Evolutionary conservation across 2,797 vertebrate species (phyloP).

Genomic region (Hephaestus fuliginosus): DNA sequence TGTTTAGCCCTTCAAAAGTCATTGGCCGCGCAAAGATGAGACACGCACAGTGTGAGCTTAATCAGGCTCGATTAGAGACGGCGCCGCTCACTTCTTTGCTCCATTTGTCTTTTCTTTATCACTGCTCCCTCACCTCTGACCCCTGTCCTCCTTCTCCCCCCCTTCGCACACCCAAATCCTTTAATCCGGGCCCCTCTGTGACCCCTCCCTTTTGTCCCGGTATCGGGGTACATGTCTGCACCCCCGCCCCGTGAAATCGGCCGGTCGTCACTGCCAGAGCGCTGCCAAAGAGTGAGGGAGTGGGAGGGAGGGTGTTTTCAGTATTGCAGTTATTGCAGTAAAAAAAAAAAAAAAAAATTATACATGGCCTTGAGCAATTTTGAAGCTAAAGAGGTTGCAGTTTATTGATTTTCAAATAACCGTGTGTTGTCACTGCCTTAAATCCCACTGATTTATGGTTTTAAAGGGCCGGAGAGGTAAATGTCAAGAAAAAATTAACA

Average conservation of each 20-base stretch:
- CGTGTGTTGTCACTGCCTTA: background rate
- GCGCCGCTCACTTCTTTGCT: conserved; percentile 57
- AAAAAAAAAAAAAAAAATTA: conserved; percentile 13
- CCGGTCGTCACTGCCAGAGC: conserved; percentile 30
- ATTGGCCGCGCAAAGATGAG: conserved; percentile 52
- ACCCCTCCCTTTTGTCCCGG: conserved; percentile 73
- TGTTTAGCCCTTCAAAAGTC: conserved; percentile 63
- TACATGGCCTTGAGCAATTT: conserved; percentile 1
- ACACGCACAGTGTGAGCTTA: conserved; percentile 75
- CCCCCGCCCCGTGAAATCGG: conserved; percentile 75
- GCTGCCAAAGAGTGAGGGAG: conserved; percentile 4
- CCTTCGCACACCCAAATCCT: conserved; percentile 67
- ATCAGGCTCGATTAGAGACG: conserved; percentile 69
- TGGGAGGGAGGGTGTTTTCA: conserved; percentile 15
- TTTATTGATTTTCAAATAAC: conserved; percentile 17
- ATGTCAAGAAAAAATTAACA: conserved; percentile 18
- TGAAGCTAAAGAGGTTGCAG: background rate
- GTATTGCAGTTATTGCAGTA: conserved; percentile 18
- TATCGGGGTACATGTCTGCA: conserved; percentile 73
- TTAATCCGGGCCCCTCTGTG: conserved; percentile 72
- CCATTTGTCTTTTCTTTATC: conserved; percentile 71
- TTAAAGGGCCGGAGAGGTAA: background rate
- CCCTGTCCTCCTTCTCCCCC: conserved; percentile 59
- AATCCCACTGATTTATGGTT: background rate
- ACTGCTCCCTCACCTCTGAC: conserved; percentile 77